Conservation (phyloP, 2,888 invertebrate genomes). For the Microplitis manilae region DNA sequence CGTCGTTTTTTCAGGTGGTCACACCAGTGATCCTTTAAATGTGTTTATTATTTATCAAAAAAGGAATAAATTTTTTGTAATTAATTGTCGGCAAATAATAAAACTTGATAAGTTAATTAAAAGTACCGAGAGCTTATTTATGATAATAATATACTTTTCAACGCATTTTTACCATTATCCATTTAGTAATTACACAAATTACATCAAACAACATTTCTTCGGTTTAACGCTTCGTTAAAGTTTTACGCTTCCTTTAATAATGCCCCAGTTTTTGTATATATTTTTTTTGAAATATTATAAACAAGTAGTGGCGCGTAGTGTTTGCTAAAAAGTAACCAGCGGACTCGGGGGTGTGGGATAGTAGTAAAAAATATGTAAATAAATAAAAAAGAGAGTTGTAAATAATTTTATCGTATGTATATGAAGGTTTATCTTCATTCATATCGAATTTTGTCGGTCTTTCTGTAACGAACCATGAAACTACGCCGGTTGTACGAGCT, state of each 20-base stretch:
- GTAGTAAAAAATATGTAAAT: conserved; percentile 1
- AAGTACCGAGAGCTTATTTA: neutral
- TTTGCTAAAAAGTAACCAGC: neutral
- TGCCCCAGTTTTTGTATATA: conserved; percentile 56
- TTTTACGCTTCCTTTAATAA: conserved; percentile 55
- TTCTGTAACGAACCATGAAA: conserved; percentile 52
- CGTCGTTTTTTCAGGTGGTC: no score
- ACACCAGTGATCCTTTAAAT: no score
- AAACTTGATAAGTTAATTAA: neutral
- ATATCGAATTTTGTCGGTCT: conserved; percentile 27
- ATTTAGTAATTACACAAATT: conserved; percentile 58
- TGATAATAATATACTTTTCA: no score
- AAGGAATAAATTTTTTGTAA: no score
- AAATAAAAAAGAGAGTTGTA: conserved; percentile 5
- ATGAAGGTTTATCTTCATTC: conserved; percentile 26
- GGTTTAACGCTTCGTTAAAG: conserved; percentile 70
- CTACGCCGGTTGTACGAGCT: conserved; percentile 45
- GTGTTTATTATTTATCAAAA: no score
- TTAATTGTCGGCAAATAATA: neutral
- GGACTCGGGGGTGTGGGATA: neutral
- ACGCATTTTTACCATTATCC: conserved; percentile 17
- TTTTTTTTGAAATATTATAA: conserved; percentile 44
- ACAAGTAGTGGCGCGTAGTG: neutral
- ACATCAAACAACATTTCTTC: conserved; percentile 61
- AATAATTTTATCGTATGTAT: conserved; percentile 12